Conservation (phyloP, 2,888 invertebrate genomes). For the Phorcus lineatus region DNA sequence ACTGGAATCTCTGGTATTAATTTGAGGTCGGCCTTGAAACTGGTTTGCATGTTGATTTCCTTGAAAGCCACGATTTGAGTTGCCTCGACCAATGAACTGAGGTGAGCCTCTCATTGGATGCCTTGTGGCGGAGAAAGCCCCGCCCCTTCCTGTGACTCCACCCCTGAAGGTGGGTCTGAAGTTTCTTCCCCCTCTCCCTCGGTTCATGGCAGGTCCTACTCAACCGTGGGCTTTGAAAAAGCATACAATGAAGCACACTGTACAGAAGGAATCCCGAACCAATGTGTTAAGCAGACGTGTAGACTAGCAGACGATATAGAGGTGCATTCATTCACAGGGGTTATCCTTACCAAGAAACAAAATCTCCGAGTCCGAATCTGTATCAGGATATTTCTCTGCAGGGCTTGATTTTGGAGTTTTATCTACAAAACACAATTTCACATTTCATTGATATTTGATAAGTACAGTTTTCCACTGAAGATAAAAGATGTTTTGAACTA, state of each 20-base stretch:
- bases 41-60: no score
- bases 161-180: not conserved
- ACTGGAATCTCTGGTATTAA: no score
- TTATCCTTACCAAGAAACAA: conserved; percentile 8
- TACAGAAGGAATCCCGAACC: not conserved
- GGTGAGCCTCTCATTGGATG: no score
- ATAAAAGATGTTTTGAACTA: no score
- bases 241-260: not conserved
- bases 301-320: not conserved
- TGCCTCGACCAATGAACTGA: no score
- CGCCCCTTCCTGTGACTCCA: not conserved
- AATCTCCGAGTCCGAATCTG: not conserved
- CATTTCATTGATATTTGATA: no score
- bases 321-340: not conserved
- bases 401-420: no score
- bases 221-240: not conserved
- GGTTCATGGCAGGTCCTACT: not conserved
- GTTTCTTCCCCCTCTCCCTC: not conserved
- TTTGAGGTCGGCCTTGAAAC: no score
- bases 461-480: no score
- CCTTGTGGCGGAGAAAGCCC: not conserved
- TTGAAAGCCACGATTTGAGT: no score
- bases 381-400: no score
- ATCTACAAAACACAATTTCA: no score
- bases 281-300: not conserved